Evolutionary conservation across 2,888 invertebrate species (phyloP).

Genomic region (Phaonia tiefii): DNA sequence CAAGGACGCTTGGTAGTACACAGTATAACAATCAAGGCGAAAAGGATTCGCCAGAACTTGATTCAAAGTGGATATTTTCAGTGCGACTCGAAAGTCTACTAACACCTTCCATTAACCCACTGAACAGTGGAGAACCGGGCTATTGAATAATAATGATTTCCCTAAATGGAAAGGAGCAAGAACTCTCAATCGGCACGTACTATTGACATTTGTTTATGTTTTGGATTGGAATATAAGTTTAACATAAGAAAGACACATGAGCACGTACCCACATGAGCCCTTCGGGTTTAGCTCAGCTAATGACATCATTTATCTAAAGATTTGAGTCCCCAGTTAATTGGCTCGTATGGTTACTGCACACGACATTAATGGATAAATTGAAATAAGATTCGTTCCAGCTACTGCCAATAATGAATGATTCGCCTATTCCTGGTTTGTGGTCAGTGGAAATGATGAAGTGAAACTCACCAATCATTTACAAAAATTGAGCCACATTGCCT

Average conservation of each 20-base stretch:
- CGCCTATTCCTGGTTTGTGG: too few species aligned
- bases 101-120: background rate
- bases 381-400: too few species aligned
- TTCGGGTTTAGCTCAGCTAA: slow-evolving; percentile 14
- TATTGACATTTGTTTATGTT: slow-evolving; percentile 26
- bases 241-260: background rate
- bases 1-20: too few species aligned
- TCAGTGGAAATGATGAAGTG: too few species aligned
- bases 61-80: slow-evolving; percentile 2
- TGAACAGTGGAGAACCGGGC: slow-evolving; percentile 5
- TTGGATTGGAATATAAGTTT: slow-evolving; percentile 14
- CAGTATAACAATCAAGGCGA: too few species aligned
- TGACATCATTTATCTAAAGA: slow-evolving; percentile 10
- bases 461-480: too few species aligned
- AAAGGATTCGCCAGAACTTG: too few species aligned
- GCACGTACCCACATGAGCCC: background rate
- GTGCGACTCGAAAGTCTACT: slow-evolving; percentile 11
- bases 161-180: background rate
- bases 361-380: too few species aligned
- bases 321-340: slow-evolving; percentile 12
- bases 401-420: too few species aligned
- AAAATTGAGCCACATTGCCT: too few species aligned
- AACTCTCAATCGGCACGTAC: slow-evolving; percentile 33
- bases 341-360: background rate
- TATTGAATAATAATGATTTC: background rate